Conservation (phyloP, 2,888 invertebrate genomes). For the Idaea aversata region DNA sequence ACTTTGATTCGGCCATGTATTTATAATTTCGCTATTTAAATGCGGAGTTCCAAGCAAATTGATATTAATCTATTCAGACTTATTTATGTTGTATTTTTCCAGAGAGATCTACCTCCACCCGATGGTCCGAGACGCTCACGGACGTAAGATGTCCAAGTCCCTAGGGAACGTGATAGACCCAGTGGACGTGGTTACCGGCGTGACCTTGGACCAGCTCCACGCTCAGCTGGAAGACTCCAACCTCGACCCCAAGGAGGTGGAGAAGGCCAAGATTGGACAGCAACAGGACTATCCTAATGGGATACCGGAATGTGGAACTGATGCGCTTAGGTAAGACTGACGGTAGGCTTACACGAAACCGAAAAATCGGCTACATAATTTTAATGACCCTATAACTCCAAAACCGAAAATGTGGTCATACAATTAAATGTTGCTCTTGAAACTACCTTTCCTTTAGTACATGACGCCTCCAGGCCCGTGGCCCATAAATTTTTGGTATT, state of each 20-base stretch:
- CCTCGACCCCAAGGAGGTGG: constrained; percentile 91
- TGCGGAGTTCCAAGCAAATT: no score
- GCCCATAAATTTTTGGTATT: no score
- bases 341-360: no score
- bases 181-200: constrained; percentile 95
- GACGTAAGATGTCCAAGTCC: constrained; percentile 99
- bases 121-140: constrained; percentile 98
- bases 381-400: no score
- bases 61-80: no score
- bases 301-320: constrained; percentile 98
- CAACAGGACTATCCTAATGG: constrained; percentile 91
- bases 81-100: constrained; percentile 21
- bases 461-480: no score
- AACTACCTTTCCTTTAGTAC: no score
- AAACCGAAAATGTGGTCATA: no score
- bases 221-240: constrained; percentile 88
- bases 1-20: no score
- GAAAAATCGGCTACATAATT: no score
- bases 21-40: no score
- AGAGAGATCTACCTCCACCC: constrained; percentile 96
- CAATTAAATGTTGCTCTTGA: no score
- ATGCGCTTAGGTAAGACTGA: constrained; percentile 89
- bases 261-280: constrained; percentile 87
- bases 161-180: constrained; percentile 99
- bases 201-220: constrained; percentile 89